A percentile compares a stretch with the other conserved stretches of the same genome.
Conservation (phyloP, 2,113 vertebrate genomes). For the Buteo buteo region DNA sequence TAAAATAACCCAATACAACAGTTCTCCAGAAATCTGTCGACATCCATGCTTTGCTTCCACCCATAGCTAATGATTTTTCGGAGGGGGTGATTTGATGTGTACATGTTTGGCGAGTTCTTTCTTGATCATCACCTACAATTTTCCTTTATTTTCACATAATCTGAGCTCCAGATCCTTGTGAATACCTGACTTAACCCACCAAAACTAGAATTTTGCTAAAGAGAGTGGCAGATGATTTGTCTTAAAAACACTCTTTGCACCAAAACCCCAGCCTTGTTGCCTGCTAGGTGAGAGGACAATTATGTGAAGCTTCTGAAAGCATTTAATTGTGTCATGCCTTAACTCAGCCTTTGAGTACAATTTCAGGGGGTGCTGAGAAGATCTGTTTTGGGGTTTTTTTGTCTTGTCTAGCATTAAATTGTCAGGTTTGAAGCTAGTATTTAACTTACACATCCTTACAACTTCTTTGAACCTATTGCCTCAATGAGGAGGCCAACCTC, state of each 20-base stretch:
- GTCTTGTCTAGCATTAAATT: background rate
- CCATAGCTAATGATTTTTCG: accelerated
- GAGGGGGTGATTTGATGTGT: background rate
- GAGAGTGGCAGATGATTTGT: background rate
- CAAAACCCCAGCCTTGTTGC: background rate
- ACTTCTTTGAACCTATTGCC: background rate
- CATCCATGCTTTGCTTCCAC: background rate
- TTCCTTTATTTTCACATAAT: background rate
- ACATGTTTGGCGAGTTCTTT: accelerated
- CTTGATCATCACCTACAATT: background rate
- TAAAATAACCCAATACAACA: background rate
- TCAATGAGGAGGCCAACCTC: background rate
- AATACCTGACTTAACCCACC: background rate
- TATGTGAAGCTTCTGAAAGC: background rate
- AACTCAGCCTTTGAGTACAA: background rate
- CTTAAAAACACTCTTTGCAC: background rate
- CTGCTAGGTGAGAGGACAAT: background rate
- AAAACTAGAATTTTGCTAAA: background rate
- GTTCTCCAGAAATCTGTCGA: background rate
- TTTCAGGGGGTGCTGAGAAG: background rate
- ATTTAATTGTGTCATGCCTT: background rate
- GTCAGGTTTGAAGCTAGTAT: background rate
- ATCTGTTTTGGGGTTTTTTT: background rate
- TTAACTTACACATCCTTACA: background rate
- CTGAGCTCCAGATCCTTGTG: background rate